Conservation (phyloP, 2,888 invertebrate genomes). For the Tinea semifulvella region DNA sequence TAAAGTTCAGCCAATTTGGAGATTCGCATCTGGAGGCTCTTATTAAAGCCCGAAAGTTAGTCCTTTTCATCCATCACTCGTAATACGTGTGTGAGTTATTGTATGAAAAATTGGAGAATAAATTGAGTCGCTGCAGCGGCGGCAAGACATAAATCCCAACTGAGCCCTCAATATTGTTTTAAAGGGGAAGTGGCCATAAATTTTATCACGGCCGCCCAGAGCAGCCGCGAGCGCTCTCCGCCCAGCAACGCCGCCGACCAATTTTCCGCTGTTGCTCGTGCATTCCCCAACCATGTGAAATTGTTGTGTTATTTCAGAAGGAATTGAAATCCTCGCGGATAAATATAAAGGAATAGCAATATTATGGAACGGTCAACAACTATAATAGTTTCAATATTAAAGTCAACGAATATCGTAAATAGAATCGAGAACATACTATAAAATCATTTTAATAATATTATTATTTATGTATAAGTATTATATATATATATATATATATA, state of each 20-base stretch:
- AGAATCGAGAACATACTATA: too few species aligned
- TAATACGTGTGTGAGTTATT: constrained; percentile 68
- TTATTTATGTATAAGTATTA: too few species aligned
- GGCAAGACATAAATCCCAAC: constrained; percentile 68
- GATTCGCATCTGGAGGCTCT: constrained; percentile 67
- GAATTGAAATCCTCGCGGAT: constrained; percentile 39
- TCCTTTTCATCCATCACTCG: constrained; percentile 68
- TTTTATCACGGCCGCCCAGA: constrained; percentile 64
- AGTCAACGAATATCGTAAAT: too few species aligned
- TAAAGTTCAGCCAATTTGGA: constrained; percentile 68
- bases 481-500: too few species aligned
- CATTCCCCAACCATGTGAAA: constrained; percentile 47
- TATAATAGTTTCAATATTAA: constrained; percentile 1
- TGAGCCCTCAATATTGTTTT: constrained; percentile 70
- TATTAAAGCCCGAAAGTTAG: constrained; percentile 69
- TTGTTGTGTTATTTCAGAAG: constrained; percentile 39
- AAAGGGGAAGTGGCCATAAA: constrained; percentile 69
- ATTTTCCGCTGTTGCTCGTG: constrained; percentile 55
- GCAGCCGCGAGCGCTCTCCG: constrained; percentile 27
- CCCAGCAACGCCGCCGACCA: constrained; percentile 32
- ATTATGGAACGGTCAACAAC: neutral
- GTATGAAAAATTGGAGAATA: constrained; percentile 69
- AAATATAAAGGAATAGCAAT: constrained; percentile 20
- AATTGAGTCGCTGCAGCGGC: constrained; percentile 67
- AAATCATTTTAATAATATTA: too few species aligned